These are phyloP conservation scores for Didymodactylos carnosus DNA, from an alignment of 2,888 invertebrate genomes.

Conservation along the genomic window DNA sequence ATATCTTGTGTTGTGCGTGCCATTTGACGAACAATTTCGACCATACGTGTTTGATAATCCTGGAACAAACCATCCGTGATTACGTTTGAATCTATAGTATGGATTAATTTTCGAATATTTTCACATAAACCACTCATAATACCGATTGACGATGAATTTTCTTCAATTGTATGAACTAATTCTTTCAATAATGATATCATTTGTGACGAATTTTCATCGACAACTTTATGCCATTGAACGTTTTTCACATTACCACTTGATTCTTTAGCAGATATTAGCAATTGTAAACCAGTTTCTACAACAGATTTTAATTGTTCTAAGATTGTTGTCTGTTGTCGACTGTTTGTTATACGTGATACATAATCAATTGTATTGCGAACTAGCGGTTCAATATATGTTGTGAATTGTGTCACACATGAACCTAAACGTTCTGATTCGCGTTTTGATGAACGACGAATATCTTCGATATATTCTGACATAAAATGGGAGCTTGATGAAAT, in stretches of 20 bases:
- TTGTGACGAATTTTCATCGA: slow-evolving; percentile 58
- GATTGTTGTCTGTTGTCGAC: slow-evolving; percentile 61
- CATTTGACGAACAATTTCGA: slow-evolving; percentile 75
- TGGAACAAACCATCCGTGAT: slow-evolving; percentile 45
- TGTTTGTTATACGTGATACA: slow-evolving; percentile 61
- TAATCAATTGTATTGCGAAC: slow-evolving; percentile 57
- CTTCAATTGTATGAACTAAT: slow-evolving; percentile 51
- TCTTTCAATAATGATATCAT: slow-evolving; percentile 58
- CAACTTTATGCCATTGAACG: slow-evolving; percentile 53
- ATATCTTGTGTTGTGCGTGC: slow-evolving; percentile 77
- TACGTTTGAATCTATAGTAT: slow-evolving; percentile 22
- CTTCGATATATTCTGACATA: slow-evolving; percentile 55
- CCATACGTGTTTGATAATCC: slow-evolving; percentile 92
- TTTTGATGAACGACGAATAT: slow-evolving; percentile 61
- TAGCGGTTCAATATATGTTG: slow-evolving; percentile 53
- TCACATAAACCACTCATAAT: slow-evolving; percentile 72
- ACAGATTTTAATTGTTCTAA: slow-evolving; percentile 82
- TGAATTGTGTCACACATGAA: slow-evolving; percentile 41
- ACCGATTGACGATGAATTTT: slow-evolving; percentile 58
- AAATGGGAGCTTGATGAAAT: background rate
- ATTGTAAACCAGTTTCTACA: slow-evolving; percentile 67
- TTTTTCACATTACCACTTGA: slow-evolving; percentile 79
- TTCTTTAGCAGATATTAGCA: slow-evolving; percentile 63
- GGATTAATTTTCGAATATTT: slow-evolving; percentile 68
- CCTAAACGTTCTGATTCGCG: slow-evolving; percentile 78